Evolutionary conservation across 1,140 invertebrate species (phyloP).

Genomic region (Cardiocondyla obscurior): DNA sequence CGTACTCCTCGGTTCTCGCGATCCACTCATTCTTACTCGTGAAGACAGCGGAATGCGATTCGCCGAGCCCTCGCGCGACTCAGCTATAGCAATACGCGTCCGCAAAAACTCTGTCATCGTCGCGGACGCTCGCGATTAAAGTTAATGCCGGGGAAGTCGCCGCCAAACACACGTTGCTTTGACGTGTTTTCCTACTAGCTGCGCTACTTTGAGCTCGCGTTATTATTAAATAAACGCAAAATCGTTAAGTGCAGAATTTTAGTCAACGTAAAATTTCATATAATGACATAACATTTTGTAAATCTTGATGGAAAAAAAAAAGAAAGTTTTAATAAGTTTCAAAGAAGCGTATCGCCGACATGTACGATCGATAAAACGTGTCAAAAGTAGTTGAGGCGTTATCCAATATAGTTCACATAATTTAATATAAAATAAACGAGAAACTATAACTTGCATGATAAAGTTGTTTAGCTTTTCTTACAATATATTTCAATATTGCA

Average conservation of each 20-base stretch:
- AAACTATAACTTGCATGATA: not conserved
- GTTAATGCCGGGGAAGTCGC: conserved; percentile 17
- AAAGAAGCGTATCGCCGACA: not conserved
- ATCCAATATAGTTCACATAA: conserved; percentile 72
- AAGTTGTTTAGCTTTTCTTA: conserved; percentile 18
- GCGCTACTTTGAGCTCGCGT: not conserved
- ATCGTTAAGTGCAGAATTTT: not conserved
- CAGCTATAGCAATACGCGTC: conserved; percentile 71
- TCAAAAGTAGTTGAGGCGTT: conserved; percentile 61
- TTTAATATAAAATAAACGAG: conserved; percentile 64
- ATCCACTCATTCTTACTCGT: conserved; percentile 73
- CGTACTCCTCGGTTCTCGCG: conserved; percentile 19
- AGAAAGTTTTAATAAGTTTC: conserved; percentile 29
- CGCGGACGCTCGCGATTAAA: not conserved
- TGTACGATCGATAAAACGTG: conserved; percentile 55
- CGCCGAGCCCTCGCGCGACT: conserved; percentile 43
- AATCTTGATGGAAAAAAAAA: not conserved
- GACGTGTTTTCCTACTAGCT: not conserved
- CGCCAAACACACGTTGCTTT: conserved; percentile 5
- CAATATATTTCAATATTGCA: too few relatives aligned
- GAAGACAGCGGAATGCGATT: conserved; percentile 78
- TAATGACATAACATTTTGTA: not conserved
- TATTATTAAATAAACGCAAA: not conserved
- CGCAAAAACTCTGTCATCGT: conserved; percentile 64
- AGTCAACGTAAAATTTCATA: not conserved